Percentiles rank a stretch among this genome's conserved stretches.
These are phyloP conservation scores for Acromyrmex echinatior DNA, from an alignment of 1,140 invertebrate species.

Conservation along the genomic window DNA sequence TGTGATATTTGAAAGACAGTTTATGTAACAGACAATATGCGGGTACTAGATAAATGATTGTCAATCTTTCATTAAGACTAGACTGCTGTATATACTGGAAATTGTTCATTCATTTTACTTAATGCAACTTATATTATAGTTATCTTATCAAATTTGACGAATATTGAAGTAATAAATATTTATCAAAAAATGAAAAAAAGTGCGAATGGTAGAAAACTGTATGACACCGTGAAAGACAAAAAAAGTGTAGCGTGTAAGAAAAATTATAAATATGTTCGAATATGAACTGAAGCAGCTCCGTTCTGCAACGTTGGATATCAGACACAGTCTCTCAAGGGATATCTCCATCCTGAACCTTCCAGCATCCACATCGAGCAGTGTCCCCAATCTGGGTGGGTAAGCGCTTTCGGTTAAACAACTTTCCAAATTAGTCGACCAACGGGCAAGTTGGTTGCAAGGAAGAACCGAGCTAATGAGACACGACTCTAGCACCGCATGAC, in stretches of 20 bases:
- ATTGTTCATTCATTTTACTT: not conserved
- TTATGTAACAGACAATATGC: not conserved
- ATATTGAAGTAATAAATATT: constrained; percentile 13
- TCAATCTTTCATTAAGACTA: not conserved
- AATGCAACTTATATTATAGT: too few relatives aligned
- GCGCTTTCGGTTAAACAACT: constrained; percentile 63
- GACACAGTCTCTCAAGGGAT: constrained; percentile 30
- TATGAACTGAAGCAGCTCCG: not conserved
- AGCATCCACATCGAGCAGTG: not conserved
- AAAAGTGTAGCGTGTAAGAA: not conserved
- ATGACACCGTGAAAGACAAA: too few relatives aligned
- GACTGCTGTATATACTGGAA: not conserved
- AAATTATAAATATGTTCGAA: constrained; percentile 54
- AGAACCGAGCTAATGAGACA: constrained; percentile 61
- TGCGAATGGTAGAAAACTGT: not conserved
- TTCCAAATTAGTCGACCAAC: constrained; percentile 49
- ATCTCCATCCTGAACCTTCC: not conserved
- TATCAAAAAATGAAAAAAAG: not conserved
- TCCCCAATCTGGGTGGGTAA: constrained; percentile 55
- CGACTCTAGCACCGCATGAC: constrained; percentile 4
- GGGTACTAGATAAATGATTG: not conserved
- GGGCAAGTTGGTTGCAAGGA: constrained; percentile 54
- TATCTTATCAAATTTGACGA: not conserved
- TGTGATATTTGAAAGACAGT: not conserved
- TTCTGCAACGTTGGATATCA: constrained; percentile 42